phyloP scores from a whole-genome alignment of 2,888 invertebrate genomes.

The Drosophila birchii region DNA sequence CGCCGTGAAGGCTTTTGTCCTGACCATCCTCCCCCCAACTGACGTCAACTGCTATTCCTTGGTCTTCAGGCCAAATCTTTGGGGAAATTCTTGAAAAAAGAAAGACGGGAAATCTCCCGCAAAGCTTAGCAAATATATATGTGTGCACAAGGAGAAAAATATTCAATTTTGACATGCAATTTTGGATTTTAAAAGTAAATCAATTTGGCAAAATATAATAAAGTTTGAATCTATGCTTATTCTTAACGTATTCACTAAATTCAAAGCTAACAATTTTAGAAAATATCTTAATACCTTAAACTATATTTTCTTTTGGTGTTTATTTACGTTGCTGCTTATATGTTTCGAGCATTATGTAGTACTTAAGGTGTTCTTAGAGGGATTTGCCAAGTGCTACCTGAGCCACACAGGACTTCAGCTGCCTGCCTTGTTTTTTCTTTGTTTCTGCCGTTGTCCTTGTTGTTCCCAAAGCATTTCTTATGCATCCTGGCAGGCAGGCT shows the following conservation, averaged over 20 bases:
- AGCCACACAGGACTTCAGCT: constrained; percentile 27
- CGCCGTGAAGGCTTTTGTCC: constrained; percentile 43
- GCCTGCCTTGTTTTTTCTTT: constrained; percentile 22
- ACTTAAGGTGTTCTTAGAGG: constrained; percentile 72
- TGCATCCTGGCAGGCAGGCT: constrained; percentile 35
- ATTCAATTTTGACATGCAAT: background rate
- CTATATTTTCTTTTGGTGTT: constrained; percentile 1
- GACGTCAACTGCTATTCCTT: constrained; percentile 62
- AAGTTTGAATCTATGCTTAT: background rate
- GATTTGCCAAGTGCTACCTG: constrained; percentile 63
- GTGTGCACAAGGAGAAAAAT: constrained; percentile 8
- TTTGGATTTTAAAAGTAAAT: background rate
- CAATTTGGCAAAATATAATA: background rate
- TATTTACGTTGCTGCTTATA: constrained; percentile 29
- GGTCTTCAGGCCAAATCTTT: constrained; percentile 53
- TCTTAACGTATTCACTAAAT: rapidly evolving
- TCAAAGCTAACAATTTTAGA: background rate
- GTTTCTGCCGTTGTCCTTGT: constrained; percentile 19
- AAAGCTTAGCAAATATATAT: constrained; percentile 31
- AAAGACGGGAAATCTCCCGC: constrained; percentile 17
- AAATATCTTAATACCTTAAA: background rate
- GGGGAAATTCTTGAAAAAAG: constrained; percentile 56
- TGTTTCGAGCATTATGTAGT: constrained; percentile 73
- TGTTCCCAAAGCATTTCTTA: constrained; percentile 24
- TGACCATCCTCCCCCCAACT: constrained; percentile 31